Base-by-base conservation (phyloP, 2,888 invertebrate genomes). In the Trichogramma evanescens region DNA sequence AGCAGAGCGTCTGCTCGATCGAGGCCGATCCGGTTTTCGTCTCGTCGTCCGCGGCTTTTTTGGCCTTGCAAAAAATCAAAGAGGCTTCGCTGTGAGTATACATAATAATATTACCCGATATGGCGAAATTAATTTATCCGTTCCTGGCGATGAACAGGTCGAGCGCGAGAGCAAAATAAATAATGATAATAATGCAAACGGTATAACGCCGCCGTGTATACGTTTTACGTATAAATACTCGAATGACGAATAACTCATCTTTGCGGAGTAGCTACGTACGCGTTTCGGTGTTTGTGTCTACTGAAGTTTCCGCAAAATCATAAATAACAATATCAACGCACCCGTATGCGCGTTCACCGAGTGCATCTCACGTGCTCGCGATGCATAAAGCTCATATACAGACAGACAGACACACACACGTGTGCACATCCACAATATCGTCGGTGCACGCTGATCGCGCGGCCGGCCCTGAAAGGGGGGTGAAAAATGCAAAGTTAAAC, bases 41-140 rank as follows among this genome's bases (percentile, higher is more conserved):
- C 46, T 77, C 77, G 43, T 75, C 81, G 51, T 79, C 82, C 41
- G 81, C 81, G 51, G 78, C 82, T 13, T 74, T 83, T 50, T 73
- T 82, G 61, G 80, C 82, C 9, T 69, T 82, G 56, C 82, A 82
- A 68, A 80, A 81, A 78, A 79, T 82, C 76, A 82, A 82, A 70
- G 82, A 82, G 70, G 78, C 81, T 50, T 80, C 82, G 58, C 66
- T 81, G 82, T 82, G 72, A 80, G 82, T 80, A 69, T 41, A 7
- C 8, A 50, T 45, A 2, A 50, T n/a, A 10, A 50, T 3, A 50
- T 50, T 9, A 2, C 26, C 26, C 26, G 9, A 10, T 50, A 50
- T 50, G 13, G 7, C 13, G 45, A 8, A 45, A 7, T 10, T 50
- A 50, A 26, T 26, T 26, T 26, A 26, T 26, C 26, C 26, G 1